Base-by-base conservation (phyloP, 2,888 invertebrate genomes). In the Tetragnatha montana region DNA sequence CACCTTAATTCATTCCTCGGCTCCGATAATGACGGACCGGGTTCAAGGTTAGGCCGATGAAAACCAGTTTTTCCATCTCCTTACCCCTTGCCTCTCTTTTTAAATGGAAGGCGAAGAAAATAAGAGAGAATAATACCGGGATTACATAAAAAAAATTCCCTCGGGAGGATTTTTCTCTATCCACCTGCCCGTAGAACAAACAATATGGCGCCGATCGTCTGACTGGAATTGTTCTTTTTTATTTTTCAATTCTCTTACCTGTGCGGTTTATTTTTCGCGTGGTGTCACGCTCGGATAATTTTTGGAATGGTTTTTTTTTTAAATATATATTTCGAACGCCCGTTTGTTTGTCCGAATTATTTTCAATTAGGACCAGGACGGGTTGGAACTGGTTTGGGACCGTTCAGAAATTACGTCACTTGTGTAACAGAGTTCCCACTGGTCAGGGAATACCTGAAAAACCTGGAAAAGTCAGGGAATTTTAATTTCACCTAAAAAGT, bases 1-100 rank as follows among this genome's bases (percentile, higher is more conserved):
- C 22, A 8, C 35, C 14, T 21, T 19, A 85, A 75, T 87, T 87
- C 76, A 68, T 81, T 79, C 74, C 81, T 87, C 74, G 81, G 74
- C 81, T 68, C 87, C 68, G 21, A 79, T 86, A 81, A 87, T 87
- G 81, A 81, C 69, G 87, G 81, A 87, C 60, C 76, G 71, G 76
- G 87, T 87, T 87, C 87, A 87, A 87, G 87, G 87, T 76, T 81
- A 87, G 51, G 12, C 17, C 60, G 60, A 12, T 71, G 19, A 47
- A 84, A 76, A 84, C 76, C 49, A 69, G 83, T 85, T 85, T 71
- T 75, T 12, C 69, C 35, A 35, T 35, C 35, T n/a, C n/a, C 73
- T 82, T 73, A 50, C 73, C 50, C 60, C 51, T 60, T 60, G 8
- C 60, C 60, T 60, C 17, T 17, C 17, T 60, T 60, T 60, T 60